Percentiles rank a stretch among this genome's conserved stretches.
These are phyloP conservation scores for Dendropsophus ebraccatus DNA, from an alignment of 2,113 vertebrate species.

Conservation along the genomic window DNA sequence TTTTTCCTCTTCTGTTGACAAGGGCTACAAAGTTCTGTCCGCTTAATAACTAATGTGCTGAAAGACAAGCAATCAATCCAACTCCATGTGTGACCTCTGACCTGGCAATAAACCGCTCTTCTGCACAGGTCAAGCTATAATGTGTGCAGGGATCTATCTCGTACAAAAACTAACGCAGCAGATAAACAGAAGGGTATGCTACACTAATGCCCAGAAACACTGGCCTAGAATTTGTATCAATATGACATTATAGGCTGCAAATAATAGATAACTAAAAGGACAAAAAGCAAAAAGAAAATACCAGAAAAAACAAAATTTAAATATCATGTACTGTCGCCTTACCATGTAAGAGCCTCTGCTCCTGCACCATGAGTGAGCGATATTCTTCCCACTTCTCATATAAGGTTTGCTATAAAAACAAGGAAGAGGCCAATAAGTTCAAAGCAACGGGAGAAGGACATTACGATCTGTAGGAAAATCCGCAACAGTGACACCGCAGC, in stretches of 20 bases:
- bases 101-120: background rate
- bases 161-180: no score
- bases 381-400: slow-evolving; percentile 97
- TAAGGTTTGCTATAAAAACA: slow-evolving; percentile 85
- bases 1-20: background rate
- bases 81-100: background rate
- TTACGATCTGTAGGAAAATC: background rate
- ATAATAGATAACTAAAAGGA: background rate
- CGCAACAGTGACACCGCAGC: background rate
- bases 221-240: background rate
- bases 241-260: background rate
- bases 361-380: slow-evolving; percentile 90
- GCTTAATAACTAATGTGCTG: background rate
- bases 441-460: no score
- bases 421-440: background rate
- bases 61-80: background rate
- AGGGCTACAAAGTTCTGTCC: background rate
- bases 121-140: background rate
- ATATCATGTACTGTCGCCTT: slow-evolving; percentile 66
- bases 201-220: no score
- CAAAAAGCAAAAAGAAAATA: no score
- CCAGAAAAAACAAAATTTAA: no score
- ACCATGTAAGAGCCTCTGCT: slow-evolving; percentile 91
- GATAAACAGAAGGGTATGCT: background rate
- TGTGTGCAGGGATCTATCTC: no score